phyloP scores from a whole-genome alignment of 2,888 invertebrate species.

The Lapara coniferarum region DNA sequence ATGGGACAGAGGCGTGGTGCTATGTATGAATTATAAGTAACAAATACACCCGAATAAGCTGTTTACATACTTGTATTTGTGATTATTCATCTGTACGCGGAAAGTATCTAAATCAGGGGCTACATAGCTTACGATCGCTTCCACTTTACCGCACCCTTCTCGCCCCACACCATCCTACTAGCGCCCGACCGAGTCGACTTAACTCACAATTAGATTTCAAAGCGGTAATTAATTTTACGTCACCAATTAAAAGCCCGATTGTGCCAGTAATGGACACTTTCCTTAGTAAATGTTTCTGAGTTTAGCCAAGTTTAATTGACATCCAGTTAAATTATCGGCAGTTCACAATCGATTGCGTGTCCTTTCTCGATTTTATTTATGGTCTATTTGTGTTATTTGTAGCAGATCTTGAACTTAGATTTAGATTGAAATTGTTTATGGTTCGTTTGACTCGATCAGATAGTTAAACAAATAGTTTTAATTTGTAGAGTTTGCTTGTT shows the following conservation, averaged over 20 bases:
- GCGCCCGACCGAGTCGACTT: slow-evolving; percentile 12
- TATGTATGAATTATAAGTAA: too few species aligned
- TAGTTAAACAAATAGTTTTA: background rate
- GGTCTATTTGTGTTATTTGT: slow-evolving; percentile 14
- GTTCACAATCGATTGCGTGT: slow-evolving; percentile 28
- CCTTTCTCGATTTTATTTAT: slow-evolving; percentile 17
- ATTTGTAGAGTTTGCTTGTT: background rate
- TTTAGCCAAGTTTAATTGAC: slow-evolving; percentile 29
- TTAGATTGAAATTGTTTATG: background rate
- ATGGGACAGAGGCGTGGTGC: too few species aligned
- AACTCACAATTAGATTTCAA: slow-evolving; percentile 30
- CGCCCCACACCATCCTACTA: slow-evolving; percentile 7
- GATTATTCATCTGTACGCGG: too few species aligned
- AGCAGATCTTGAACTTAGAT: slow-evolving; percentile 16
- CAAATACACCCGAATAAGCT: too few species aligned
- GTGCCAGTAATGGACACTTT: slow-evolving; percentile 30
- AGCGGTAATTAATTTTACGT: slow-evolving; percentile 31
- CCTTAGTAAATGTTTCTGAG: slow-evolving; percentile 27
- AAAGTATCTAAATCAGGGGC: too few species aligned
- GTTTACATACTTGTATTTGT: too few species aligned
- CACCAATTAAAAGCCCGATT: slow-evolving; percentile 30
- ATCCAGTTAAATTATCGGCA: slow-evolving; percentile 28
- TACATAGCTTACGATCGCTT: background rate
- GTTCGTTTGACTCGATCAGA: slow-evolving; percentile 5
- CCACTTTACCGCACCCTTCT: background rate